Evolutionary conservation across 2,797 vertebrate species (phyloP), one percentile per base, ranked within the genome.

Genomic region (Hydrophis major): DNA sequence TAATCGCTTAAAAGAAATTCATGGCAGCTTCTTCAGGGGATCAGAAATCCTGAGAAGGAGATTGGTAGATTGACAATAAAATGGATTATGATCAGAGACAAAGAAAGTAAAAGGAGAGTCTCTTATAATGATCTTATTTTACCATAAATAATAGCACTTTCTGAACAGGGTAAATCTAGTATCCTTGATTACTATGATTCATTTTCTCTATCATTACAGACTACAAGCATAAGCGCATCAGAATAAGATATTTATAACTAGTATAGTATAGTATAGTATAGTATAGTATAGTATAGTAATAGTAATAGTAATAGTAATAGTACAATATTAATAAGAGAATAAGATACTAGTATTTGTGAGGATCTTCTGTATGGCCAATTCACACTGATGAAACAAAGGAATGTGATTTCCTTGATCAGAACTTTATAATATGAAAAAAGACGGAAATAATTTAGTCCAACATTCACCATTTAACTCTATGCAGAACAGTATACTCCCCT

Each of bases 91-190:
- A 66, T 92, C 57, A 87, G n/a, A 89, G 59, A 91, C 90, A 32
- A 87, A 92, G 12, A 93, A 91, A 95, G 37, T 95, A 94, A 93
- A 94, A 92, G 55, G 88, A 92, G 94, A 95, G 91, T 14, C 87
- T 94, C 95, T 96, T 96, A 96, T 94, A 94, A 95, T 96, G 95
- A 96, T 96, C 94, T 96, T 96, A 96, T 96, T 97, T 96, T 95
- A 95, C 94, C 95, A 97, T 93, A 95, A 95, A 95, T 95, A 96
- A 96, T 94, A 96, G 96, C 95, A 93, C 94, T 93, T 86, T 95
- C 96, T 93, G 96, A 25, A 37, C 8, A 55, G 88, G 93, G 94
- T 96, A 96, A 74, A 18, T 6, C 56, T 53, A 94, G 93, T 96
- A 96, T 95, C 90, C 63, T 66, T 94, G 32, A 37, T 37, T 37